A percentile compares a stretch with the other conserved stretches of the same genome.
Evolutionary conservation across 2,113 vertebrate species (phyloP).

Genomic region (sheep (Ovis aries)): DNA sequence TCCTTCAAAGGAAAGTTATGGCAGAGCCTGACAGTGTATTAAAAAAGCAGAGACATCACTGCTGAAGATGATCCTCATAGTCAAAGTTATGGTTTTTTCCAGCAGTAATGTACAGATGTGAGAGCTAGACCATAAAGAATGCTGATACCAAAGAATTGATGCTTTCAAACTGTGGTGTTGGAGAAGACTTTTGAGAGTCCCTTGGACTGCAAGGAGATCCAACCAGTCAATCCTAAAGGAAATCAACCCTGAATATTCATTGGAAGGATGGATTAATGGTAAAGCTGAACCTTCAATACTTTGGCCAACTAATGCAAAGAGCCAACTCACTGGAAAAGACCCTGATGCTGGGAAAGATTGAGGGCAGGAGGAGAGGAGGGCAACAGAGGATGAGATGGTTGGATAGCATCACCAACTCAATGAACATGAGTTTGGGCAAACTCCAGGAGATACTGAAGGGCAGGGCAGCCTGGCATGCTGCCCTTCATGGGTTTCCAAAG

Average conservation of each 20-base stretch:
- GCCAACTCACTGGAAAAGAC: background rate
- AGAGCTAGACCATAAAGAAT: background rate
- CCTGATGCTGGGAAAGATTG: background rate
- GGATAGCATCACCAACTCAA: background rate
- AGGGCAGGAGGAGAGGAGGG: background rate
- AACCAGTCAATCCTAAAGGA: background rate
- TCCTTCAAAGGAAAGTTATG: background rate
- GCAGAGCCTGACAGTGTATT: background rate
- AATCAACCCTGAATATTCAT: background rate
- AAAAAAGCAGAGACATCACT: background rate
- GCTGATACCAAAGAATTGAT: background rate
- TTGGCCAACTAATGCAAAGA: background rate
- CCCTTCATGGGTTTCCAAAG: background rate
- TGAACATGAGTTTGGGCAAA: background rate
- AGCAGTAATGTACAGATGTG: background rate
- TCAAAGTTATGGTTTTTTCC: background rate
- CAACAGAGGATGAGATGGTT: background rate
- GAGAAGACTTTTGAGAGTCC: background rate
- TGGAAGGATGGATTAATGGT: background rate
- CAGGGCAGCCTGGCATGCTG: background rate
- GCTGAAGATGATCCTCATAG: background rate
- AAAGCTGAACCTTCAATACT: background rate
- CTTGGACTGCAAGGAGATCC: background rate
- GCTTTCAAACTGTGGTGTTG: background rate
- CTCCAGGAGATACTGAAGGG: background rate